phyloP scores from a whole-genome alignment of 2,888 invertebrate genomes.

The Petrolisthes manimaculis region DNA sequence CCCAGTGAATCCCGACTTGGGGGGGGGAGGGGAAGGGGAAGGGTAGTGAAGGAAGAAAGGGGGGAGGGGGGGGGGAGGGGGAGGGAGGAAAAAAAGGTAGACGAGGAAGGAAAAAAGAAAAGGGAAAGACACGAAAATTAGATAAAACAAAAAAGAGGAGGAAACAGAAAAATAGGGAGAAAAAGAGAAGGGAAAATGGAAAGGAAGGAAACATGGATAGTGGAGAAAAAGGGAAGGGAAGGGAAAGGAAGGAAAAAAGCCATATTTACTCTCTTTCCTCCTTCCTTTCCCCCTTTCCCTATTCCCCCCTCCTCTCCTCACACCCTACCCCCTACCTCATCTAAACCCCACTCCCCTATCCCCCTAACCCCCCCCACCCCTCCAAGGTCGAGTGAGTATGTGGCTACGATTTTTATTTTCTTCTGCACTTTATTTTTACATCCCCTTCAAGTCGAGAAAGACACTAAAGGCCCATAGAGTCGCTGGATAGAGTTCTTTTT shows the following conservation, averaged over 20 bases:
- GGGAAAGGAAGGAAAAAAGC: not conserved
- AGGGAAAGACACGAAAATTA: slow-evolving; percentile 8
- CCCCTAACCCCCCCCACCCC: not conserved
- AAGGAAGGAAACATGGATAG: slow-evolving; percentile 1
- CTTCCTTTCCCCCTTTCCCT: not conserved
- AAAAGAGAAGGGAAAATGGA: not conserved
- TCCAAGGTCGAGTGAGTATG: not conserved
- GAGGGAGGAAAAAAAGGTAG: not conserved
- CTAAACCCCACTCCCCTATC: not conserved
- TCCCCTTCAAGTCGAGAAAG: too few species aligned
- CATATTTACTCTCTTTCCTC: not conserved
- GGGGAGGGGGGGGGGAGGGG: not conserved
- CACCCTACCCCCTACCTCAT: not conserved
- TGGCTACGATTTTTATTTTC: not conserved
- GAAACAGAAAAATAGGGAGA: slow-evolving; percentile 6
- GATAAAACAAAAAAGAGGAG: slow-evolving; percentile 13
- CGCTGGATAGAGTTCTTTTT: too few species aligned
- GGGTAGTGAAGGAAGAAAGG: not conserved
- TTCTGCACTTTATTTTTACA: not conserved
- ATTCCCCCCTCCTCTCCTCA: not conserved
- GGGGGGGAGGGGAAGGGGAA: not conserved
- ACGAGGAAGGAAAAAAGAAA: not conserved
- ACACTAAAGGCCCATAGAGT: too few species aligned
- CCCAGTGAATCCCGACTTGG: not conserved
- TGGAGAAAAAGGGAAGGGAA: not conserved